phyloP scores from a whole-genome alignment of 2,797 vertebrate genomes.

The Dryobates pubescens region DNA sequence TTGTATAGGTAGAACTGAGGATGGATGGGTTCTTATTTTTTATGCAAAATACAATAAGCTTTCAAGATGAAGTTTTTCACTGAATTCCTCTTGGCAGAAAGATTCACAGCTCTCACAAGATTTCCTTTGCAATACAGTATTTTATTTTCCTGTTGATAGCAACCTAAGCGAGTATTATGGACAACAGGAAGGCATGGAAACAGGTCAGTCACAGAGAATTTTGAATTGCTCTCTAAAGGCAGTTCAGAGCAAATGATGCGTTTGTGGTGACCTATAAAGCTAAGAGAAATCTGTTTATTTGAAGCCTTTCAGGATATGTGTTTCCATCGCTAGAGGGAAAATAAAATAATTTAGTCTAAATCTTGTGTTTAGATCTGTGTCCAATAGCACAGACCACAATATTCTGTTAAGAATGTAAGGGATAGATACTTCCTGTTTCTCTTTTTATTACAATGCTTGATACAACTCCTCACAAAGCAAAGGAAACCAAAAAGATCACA shows the following conservation, averaged over 20 bases:
- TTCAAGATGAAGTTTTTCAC: background rate
- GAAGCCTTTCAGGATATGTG: slow-evolving; percentile 6
- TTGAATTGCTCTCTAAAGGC: background rate
- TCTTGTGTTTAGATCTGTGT: background rate
- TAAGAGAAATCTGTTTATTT: slow-evolving; percentile 28
- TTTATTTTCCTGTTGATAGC: background rate
- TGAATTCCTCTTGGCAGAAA: background rate
- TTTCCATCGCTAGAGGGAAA: background rate
- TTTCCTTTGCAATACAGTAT: background rate
- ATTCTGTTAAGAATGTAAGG: background rate
- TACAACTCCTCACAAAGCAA: background rate
- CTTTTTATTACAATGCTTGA: background rate
- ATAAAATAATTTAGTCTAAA: slow-evolving; percentile 30
- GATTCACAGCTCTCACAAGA: background rate
- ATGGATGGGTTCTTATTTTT: background rate
- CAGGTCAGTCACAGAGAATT: background rate
- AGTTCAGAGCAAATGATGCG: background rate
- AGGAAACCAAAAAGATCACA: background rate
- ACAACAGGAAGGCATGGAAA: background rate
- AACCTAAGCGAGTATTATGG: background rate
- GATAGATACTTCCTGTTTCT: background rate
- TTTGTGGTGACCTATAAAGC: background rate
- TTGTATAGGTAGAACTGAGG: background rate
- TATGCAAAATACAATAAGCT: background rate
- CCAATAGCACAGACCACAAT: background rate